phyloP scores from a whole-genome alignment of 2,888 invertebrate genomes.

The Eupithecia insigniata region DNA sequence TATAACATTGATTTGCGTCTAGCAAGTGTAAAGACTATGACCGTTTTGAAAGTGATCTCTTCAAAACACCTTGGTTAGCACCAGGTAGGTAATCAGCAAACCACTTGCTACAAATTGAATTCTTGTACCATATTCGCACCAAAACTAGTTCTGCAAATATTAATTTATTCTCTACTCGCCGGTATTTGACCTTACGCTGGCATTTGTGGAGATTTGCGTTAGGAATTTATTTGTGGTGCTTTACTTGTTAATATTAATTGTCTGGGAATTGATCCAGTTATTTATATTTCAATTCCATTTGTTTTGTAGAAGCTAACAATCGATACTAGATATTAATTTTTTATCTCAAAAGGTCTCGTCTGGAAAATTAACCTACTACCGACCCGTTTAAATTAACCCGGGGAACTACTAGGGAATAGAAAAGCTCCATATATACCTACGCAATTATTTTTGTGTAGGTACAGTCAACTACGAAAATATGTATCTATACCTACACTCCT shows the following conservation, averaged over 20 bases:
- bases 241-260: conserved; percentile 20
- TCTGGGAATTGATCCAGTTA: conserved; percentile 19
- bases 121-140: conserved; percentile 21
- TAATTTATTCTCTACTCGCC: conserved; percentile 43
- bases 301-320: not conserved
- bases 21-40: not conserved
- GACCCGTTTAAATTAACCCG: too few relatives aligned
- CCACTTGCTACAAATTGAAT: conserved; percentile 32
- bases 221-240: conserved; percentile 26
- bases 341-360: not conserved
- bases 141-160: conserved; percentile 43
- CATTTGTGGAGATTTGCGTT: conserved; percentile 41
- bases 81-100: not conserved
- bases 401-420: too few relatives aligned
- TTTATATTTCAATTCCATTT: too few relatives aligned
- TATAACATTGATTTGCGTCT: too few relatives aligned
- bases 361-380: too few relatives aligned
- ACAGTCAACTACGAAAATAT: too few relatives aligned
- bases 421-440: too few relatives aligned
- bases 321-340: not conserved
- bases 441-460: too few relatives aligned
- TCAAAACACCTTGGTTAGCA: conserved; percentile 5
- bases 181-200: conserved; percentile 48
- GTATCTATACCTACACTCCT: too few relatives aligned
- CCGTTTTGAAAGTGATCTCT: not conserved